Base-by-base conservation (phyloP, 2,797 vertebrate genomes). In the Malurus leucopterus region DNA sequence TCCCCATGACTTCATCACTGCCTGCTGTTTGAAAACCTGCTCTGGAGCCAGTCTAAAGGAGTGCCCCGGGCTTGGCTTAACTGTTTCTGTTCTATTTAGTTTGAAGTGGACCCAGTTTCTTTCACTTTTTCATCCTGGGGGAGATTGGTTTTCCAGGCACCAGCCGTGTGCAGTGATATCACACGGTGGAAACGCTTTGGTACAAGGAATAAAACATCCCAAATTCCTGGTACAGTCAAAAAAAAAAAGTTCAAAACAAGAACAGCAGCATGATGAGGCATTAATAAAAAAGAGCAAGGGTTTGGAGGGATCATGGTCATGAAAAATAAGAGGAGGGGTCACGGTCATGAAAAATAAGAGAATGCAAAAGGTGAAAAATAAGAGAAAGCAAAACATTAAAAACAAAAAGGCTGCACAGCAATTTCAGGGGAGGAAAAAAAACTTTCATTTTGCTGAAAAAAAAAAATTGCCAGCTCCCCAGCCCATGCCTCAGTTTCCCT, bases 1-100 rank as follows among this genome's bases (percentile, higher is more conserved):
- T 95, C 90, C 61, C 69, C 81, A 79, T 95, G 91, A 95, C 90
- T 95, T 94, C 90, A 95, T 91, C 91, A 14, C 40, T 40, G 44
- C 29, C 6, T 58, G 81, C 44, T 55, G 78, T 90, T 91, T 92
- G 82, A 81, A 91, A 76, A 51, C 54, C 89, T 69, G 59, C 79
- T 94, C 78, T 1, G 34, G 81, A 93, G 90, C 88, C 86, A 47
- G 51, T 58, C 76, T 90, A 78, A 83, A 95, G 90, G 88, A 95
- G 88, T 74, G 88, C 90, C 90, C 82, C 9, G 3, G 76, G 88
- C 47, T 91, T 92, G 76, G 76, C n/a, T 91, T 95, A 95, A 94
- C 94, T 92, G 94, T 95, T 95, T 95, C 79, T 88, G 11, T 59
- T 85, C 91, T 89, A 32, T 58, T 85, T 15, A 32, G 59, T 69